phyloP scores from a whole-genome alignment of 1,140 invertebrate species.

The Muscidifurax raptorellus region DNA sequence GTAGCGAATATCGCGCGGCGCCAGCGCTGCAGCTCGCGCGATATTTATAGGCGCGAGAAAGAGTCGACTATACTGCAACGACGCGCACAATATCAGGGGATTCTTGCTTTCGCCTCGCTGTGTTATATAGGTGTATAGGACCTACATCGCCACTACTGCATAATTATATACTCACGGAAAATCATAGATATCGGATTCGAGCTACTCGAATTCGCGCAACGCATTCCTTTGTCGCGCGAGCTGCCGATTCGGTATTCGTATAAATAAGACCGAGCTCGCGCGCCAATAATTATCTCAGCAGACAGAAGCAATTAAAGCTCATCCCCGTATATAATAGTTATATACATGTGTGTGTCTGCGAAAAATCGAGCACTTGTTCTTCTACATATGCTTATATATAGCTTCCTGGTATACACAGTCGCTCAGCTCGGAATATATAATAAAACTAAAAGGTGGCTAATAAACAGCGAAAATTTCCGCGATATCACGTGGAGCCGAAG shows the following conservation, averaged over 20 bases:
- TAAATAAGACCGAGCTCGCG: background rate
- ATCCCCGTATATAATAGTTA: background rate
- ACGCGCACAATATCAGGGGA: slow-evolving; percentile 22
- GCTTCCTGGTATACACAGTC: background rate
- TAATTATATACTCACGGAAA: no score
- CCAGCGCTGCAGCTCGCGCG: background rate
- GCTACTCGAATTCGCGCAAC: no score
- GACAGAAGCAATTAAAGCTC: background rate
- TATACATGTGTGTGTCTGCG: background rate
- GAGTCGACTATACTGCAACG: background rate
- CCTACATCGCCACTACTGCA: no score
- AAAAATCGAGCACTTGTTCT: background rate
- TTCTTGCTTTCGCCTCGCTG: background rate
- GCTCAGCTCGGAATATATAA: background rate
- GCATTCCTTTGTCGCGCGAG: background rate
- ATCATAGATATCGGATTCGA: no score
- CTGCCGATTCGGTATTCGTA: background rate
- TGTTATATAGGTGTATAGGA: no score
- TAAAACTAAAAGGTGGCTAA: background rate
- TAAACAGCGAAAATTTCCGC: background rate
- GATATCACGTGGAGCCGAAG: background rate
- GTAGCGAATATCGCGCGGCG: background rate
- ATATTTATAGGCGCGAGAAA: slow-evolving; percentile 31
- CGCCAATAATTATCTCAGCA: background rate
- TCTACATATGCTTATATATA: no score